Conservation (phyloP, 2,888 invertebrate genomes). For the Mechanitis messenoides region DNA sequence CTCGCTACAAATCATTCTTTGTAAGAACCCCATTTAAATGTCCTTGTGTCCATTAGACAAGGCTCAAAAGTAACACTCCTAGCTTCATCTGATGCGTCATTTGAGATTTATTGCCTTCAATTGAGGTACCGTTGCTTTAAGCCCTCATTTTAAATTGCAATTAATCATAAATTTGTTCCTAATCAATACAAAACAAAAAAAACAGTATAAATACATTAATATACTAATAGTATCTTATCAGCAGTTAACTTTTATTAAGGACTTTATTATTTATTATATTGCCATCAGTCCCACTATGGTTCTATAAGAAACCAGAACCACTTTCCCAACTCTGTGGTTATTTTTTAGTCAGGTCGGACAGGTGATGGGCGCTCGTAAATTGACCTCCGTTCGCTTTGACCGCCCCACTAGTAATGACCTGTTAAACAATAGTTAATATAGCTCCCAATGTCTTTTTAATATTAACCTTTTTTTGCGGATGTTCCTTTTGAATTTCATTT, state of each 20-base stretch:
- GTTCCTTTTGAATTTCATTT: slow-evolving; percentile 28
- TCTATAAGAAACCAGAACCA: slow-evolving; percentile 1
- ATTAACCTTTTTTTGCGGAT: slow-evolving; percentile 40
- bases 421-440: slow-evolving; percentile 63
- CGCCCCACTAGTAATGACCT: slow-evolving; percentile 47
- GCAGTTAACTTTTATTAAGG: too few relatives aligned
- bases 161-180: slow-evolving; percentile 11
- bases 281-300: not conserved
- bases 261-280: too few relatives aligned
- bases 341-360: slow-evolving; percentile 22
- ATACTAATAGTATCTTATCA: not conserved
- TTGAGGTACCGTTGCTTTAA: slow-evolving; percentile 11
- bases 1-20: slow-evolving; percentile 35
- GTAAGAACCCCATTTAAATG: slow-evolving; percentile 21
- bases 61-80: slow-evolving; percentile 21
- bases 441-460: slow-evolving; percentile 62
- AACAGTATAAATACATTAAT: too few relatives aligned
- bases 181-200: not conserved
- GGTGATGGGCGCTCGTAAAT: slow-evolving; percentile 28
- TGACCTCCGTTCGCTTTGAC: slow-evolving; percentile 29
- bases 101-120: slow-evolving; percentile 17
- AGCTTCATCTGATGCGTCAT: slow-evolving; percentile 14
- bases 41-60: slow-evolving; percentile 29
- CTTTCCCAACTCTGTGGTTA: slow-evolving; percentile 15
- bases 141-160: slow-evolving; percentile 14